Base-by-base conservation (phyloP, 2,797 vertebrate genomes). In the Taenioides sp. region DNA sequence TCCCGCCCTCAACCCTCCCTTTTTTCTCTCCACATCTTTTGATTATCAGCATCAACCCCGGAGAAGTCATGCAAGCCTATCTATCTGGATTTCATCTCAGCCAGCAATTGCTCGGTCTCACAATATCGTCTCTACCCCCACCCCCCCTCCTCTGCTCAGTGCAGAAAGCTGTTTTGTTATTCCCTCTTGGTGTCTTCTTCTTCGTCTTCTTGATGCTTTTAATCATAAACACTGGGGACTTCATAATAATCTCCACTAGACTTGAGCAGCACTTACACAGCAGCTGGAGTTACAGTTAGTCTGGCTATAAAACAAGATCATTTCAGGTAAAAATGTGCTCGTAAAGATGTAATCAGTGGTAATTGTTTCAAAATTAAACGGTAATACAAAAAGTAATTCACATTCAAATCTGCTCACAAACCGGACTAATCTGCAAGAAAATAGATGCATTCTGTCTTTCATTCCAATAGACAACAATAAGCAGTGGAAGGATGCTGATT, bases 41-140 rank as follows among this genome's bases (percentile, higher is more conserved):
- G 90, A 92, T 90, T 91, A 87, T 84, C 70, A 34, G 77, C 82
- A 70, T 70, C 58, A 5, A 77, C 87, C 80, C 80, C 60, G 5
- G 60, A 84, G 71, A 89, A 80, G 80, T 75, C 75, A 69, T 74
- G 75, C 28, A 17, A 83, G 83, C 43, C 61, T 83, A 86, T 81
- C 80, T 74, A 75, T 87, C 68, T 49, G 70, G 85, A 82, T 85
- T 90, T 87, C 83, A 89, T 88, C 78, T 89, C 70, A 81, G 73
- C 74, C 70, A 54, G 50, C 75, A 65, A 40, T 68, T 73, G 77
- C 76, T 65, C 70, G 1, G 67, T 72, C 61, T 70, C 57, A 37
- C 68, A 73, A 55, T 80, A 75, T 81, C 60, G 14, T 67, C 28
- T 34, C 58, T 14, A 4, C 22, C 55, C 23, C 55, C 22, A 10